Base-by-base conservation (phyloP, 2,888 invertebrate genomes). In the Drosophila setosimentum region DNA sequence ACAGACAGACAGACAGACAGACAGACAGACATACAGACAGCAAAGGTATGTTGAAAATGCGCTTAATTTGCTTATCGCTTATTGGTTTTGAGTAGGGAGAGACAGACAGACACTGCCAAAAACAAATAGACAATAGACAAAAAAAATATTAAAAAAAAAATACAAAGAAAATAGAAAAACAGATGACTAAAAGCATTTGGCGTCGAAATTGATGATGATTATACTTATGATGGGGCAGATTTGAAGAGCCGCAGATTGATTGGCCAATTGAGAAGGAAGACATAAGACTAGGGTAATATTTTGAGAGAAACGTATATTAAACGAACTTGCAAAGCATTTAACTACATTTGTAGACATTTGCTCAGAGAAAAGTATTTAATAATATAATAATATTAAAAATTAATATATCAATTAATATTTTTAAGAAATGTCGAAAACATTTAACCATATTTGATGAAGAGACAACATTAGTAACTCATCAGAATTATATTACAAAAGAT, bases 101-200 rank as follows among this genome's bases (percentile, higher is more conserved):
- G 45, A 45, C n/a, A 32, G 13, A 8, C 42, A 42, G n/a, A 13
- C 18, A n/a, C 33, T 24, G 45, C 24, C 45, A 59, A 53, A 57
- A 54, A 68, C 8, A 13, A 55, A 57, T 27, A 35, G 11, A 24
- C 10, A 40, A n/a, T 2, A 10, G 18, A n/a, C 10, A 42, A 45
- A 7, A 45, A 13, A 21, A 11, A n/a, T 0, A n/a, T 11, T 21
- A 2, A 3, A 21, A 42, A 42, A 3, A 21, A 40, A 37, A 33
- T 21, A 21, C 3, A 3, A 21, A 1, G 42, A 62, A 40, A 45
- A 50, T 11, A 27, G 21, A 54, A 77, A 85, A 72, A 45, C 90
- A 90, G 87, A 90, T 87, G 87, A 88, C 87, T 87, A 90, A 86
- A 86, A 86, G 85, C 85, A 87, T 89, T 87, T 84, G 73, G 70